Conservation (phyloP, 2,797 vertebrate species). For the Pseudopleuronectes americanus region DNA sequence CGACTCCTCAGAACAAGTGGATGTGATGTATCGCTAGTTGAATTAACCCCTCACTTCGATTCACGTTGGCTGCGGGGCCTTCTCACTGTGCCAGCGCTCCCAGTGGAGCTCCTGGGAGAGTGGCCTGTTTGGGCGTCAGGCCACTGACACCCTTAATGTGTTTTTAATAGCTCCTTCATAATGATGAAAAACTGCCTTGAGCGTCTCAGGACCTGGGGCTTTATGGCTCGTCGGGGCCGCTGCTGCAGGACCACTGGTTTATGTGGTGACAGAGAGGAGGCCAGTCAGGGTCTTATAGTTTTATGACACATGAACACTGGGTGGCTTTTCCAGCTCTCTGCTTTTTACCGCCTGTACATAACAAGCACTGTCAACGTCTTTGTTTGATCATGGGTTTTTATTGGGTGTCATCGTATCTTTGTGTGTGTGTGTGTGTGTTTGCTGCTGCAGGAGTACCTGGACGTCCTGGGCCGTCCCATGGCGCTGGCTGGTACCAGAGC, state of each 20-base stretch:
- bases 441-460: conserved; percentile 91
- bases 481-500: conserved; percentile 93
- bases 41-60: conserved; percentile 72
- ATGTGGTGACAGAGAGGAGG: conserved; percentile 66
- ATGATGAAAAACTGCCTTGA: conserved; percentile 80
- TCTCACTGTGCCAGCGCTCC: conserved; percentile 44
- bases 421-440: conserved; percentile 13
- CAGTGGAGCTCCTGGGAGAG: conserved; percentile 64
- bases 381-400: conserved; percentile 58
- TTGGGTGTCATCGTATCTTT: conserved; percentile 12
- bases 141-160: conserved; percentile 77
- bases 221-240: conserved; percentile 65
- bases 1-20: conserved; percentile 29
- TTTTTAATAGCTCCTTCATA: conserved; percentile 83
- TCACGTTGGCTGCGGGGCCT: conserved; percentile 60
- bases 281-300: conserved; percentile 71
- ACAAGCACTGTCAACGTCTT: conserved; percentile 51
- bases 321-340: conserved; percentile 54
- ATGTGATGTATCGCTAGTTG: conserved; percentile 61
- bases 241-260: conserved; percentile 70
- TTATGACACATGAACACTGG: conserved; percentile 65
- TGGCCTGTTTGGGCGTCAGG: conserved; percentile 61
- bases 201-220: conserved; percentile 64
- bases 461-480: conserved; percentile 97
- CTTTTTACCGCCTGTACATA: conserved; percentile 53